Percentiles rank a stretch among this genome's conserved stretches.
These are phyloP conservation scores for Globodera ellingtonae DNA, from an alignment of 1,140 invertebrate species.

Conservation along the genomic window DNA sequence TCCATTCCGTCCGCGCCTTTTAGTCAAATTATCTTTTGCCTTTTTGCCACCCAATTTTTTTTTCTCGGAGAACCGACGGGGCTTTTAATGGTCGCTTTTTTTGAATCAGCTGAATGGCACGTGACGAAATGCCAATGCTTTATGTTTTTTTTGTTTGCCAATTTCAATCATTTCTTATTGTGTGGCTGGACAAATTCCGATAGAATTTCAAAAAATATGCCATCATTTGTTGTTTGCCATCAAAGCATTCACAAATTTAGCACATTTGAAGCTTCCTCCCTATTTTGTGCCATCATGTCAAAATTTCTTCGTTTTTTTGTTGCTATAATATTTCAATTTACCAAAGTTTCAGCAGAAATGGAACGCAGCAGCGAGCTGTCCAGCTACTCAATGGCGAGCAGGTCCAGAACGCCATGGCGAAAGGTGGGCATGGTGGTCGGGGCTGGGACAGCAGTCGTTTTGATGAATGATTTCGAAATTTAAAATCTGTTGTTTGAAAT, in stretches of 20 bases:
- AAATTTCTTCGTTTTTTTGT: background rate
- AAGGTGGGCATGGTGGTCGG: conserved; percentile 1
- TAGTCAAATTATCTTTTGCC: conserved; percentile 2
- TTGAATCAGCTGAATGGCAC: background rate
- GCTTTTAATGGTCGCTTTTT: background rate
- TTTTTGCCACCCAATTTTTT: background rate
- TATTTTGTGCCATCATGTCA: too few species aligned
- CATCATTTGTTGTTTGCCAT: too few species aligned
- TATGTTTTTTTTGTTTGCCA: background rate
- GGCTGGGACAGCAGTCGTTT: too few species aligned
- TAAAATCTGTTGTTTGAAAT: too few species aligned
- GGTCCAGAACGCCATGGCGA: conserved; percentile 20
- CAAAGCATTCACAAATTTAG: too few species aligned
- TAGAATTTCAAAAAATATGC: background rate
- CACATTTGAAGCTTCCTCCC: too few species aligned
- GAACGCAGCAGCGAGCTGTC: conserved; percentile 24
- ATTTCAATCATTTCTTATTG: conserved; percentile 18
- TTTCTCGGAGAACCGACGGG: background rate
- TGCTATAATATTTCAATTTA: conserved; percentile 2
- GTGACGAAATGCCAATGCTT: background rate
- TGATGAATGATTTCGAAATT: too few species aligned
- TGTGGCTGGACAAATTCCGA: background rate
- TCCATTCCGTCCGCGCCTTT: background rate
- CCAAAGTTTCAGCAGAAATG: conserved; percentile 6
- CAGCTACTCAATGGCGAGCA: conserved; percentile 24